A percentile compares a stretch with the other conserved stretches of the same genome.
These are phyloP conservation scores for Xenentodon cancila DNA, from an alignment of 2,797 vertebrate species.

Conservation along the genomic window DNA sequence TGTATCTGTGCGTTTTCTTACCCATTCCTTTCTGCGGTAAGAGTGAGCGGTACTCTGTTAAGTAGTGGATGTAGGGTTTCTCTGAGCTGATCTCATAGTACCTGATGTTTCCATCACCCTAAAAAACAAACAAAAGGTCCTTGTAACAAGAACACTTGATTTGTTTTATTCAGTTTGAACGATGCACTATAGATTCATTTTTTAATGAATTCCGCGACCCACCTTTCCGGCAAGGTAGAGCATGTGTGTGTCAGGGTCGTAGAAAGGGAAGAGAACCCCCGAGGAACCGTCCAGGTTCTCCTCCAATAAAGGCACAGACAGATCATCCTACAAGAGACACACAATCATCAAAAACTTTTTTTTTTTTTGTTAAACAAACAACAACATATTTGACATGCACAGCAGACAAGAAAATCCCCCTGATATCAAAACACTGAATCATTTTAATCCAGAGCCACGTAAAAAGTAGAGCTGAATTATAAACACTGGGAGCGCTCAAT, in stretches of 20 bases:
- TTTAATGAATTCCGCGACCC: constrained; percentile 20
- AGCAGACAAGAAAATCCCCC: constrained; percentile 10
- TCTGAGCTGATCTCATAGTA: constrained; percentile 94
- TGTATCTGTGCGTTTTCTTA: constrained; percentile 73
- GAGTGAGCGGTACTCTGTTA: constrained; percentile 90
- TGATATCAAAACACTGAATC: constrained; percentile 30
- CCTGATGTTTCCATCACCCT: constrained; percentile 96
- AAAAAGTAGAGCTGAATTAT: constrained; percentile 44
- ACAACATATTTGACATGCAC: constrained; percentile 7
- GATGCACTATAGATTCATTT: background rate
- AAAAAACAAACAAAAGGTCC: constrained; percentile 3
- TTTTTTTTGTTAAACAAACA: constrained; percentile 8
- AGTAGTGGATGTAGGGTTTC: constrained; percentile 90
- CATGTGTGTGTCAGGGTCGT: constrained; percentile 96
- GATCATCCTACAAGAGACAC: constrained; percentile 85
- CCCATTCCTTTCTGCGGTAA: constrained; percentile 96
- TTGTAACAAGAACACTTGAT: background rate
- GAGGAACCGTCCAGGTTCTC: constrained; percentile 95
- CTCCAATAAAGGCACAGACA: constrained; percentile 89
- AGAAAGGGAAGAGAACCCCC: constrained; percentile 94
- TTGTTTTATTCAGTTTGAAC: background rate
- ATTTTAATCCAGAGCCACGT: constrained; percentile 45
- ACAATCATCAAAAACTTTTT: background rate
- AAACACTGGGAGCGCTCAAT: constrained; percentile 44
- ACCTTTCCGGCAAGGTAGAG: constrained; percentile 97